phyloP scores from a whole-genome alignment of 2,888 invertebrate genomes.

The Allacma fusca region DNA sequence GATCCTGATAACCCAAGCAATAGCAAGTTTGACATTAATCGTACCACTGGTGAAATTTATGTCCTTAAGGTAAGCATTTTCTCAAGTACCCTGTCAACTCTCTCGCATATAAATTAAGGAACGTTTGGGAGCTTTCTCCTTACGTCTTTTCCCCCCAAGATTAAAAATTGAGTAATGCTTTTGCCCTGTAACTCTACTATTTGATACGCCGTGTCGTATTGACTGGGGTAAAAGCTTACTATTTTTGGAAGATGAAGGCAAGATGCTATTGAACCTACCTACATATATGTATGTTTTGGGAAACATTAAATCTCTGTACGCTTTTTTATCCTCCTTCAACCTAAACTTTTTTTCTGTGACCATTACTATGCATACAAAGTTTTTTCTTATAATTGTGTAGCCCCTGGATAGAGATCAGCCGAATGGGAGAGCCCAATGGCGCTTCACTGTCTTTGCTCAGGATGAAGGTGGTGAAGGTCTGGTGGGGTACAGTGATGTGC shows the following conservation, averaged over 20 bases:
- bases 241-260: too few relatives aligned
- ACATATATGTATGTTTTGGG: neutral
- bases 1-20: slow-evolving; percentile 94
- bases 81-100: neutral
- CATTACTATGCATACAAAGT: neutral
- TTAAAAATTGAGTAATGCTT: neutral
- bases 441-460: slow-evolving; percentile 94
- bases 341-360: neutral
- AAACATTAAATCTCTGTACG: neutral
- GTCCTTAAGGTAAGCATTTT: slow-evolving; percentile 81
- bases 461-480: slow-evolving; percentile 95
- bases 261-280: too few relatives aligned
- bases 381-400: slow-evolving; percentile 66
- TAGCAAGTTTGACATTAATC: slow-evolving; percentile 95
- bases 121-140: neutral
- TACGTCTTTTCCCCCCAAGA: neutral
- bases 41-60: slow-evolving; percentile 93
- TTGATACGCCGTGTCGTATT: neutral
- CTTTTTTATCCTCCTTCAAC: neutral
- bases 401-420: slow-evolving; percentile 97
- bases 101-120: neutral
- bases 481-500: slow-evolving; percentile 96
- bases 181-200: neutral
- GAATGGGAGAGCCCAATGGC: slow-evolving; percentile 93
- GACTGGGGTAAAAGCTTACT: too few relatives aligned